These are phyloP conservation scores for Copidosoma floridanum DNA, from an alignment of 1,140 invertebrate genomes.

Conservation along the genomic window DNA sequence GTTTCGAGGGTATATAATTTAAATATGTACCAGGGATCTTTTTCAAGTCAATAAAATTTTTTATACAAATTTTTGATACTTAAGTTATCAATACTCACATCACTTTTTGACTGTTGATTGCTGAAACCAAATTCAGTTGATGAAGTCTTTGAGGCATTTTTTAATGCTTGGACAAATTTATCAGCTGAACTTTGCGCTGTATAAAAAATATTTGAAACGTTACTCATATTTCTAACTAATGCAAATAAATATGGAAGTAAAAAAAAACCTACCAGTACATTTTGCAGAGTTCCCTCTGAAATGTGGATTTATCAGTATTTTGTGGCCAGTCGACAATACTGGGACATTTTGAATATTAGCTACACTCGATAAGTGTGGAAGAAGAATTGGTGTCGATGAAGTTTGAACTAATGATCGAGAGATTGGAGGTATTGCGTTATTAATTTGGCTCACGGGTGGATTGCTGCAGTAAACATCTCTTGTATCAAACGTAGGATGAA, in stretches of 20 bases:
- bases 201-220: neutral
- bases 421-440: slow-evolving; percentile 26
- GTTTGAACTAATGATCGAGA: neutral
- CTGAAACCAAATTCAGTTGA: slow-evolving; percentile 38
- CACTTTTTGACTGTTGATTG: slow-evolving; percentile 44
- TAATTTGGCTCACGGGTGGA: slow-evolving; percentile 32
- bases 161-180: slow-evolving; percentile 38
- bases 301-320: slow-evolving; percentile 56
- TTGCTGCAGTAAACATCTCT: slow-evolving; percentile 38
- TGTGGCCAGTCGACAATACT: slow-evolving; percentile 47
- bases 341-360: slow-evolving; percentile 36
- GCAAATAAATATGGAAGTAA: neutral
- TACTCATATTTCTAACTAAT: neutral
- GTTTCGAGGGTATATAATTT: too few species aligned
- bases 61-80: too few species aligned
- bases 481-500: slow-evolving; percentile 36
- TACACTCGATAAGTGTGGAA: slow-evolving; percentile 21
- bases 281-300: slow-evolving; percentile 48
- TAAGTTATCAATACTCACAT: slow-evolving; percentile 44
- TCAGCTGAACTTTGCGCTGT: slow-evolving; percentile 28
- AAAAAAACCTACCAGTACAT: slow-evolving; percentile 7
- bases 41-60: too few species aligned
- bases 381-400: slow-evolving; percentile 9
- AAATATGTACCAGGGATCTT: too few species aligned
- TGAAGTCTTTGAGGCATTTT: slow-evolving; percentile 19